phyloP scores from a whole-genome alignment of 2,888 invertebrate species.

The Cyclophora albipunctata region DNA sequence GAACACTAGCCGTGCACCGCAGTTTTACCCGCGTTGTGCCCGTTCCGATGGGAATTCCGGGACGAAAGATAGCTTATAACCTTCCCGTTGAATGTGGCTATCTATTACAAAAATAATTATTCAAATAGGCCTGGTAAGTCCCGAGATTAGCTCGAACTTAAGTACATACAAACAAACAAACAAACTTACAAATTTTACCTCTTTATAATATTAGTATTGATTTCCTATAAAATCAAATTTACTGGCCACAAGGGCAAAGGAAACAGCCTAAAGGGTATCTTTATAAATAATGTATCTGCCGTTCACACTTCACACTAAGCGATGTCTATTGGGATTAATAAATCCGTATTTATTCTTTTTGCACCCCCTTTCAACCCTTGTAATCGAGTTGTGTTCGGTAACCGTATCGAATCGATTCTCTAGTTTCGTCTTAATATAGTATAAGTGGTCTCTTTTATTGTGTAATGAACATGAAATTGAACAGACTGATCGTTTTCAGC shows the following conservation, averaged over 20 bases:
- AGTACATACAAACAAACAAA: background rate
- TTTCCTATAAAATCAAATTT: constrained; percentile 60
- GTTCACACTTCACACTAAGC: constrained; percentile 69
- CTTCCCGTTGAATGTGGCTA: too few relatives aligned
- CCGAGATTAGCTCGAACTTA: background rate
- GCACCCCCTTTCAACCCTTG: constrained; percentile 53
- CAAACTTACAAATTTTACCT: too few relatives aligned
- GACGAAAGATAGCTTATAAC: too few relatives aligned
- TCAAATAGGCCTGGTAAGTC: too few relatives aligned
- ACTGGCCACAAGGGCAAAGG: constrained; percentile 53
- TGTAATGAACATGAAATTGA: too few relatives aligned
- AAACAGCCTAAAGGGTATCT: constrained; percentile 14
- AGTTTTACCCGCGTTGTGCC: too few relatives aligned
- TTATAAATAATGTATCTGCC: constrained; percentile 66
- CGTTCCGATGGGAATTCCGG: too few relatives aligned
- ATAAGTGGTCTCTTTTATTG: too few relatives aligned
- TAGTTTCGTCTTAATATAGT: constrained; percentile 19
- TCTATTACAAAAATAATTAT: too few relatives aligned
- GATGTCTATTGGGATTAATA: constrained; percentile 70
- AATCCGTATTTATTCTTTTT: constrained; percentile 75
- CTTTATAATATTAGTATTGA: constrained; percentile 4
- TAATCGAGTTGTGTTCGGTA: constrained; percentile 62
- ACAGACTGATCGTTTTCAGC: too few relatives aligned
- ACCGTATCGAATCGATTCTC: constrained; percentile 64
- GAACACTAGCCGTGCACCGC: background rate